Base-by-base conservation (phyloP, 2,888 invertebrate genomes). In the Drosophila picticornis region DNA sequence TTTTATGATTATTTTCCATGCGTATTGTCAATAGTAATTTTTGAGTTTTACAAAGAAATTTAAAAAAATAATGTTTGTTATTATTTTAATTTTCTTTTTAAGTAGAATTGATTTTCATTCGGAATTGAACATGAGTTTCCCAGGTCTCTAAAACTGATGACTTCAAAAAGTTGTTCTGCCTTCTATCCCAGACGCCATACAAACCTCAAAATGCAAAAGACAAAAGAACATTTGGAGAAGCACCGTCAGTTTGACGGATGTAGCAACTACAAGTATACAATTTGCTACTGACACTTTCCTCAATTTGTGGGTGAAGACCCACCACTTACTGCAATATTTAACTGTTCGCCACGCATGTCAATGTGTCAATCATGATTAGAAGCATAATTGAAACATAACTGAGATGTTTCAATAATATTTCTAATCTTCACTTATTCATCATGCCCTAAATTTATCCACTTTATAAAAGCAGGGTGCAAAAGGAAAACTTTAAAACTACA, bases 401-500 rank as follows among this genome's bases (percentile, higher is more conserved):
- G n/a, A 43, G 11, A 43, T 11, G 43, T 2, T 22, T 43, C 11
- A 43, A 43, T 11, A 22, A 22, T 22, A 5, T 22, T 27, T 11
- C 2, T 1, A 50, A 50, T 50, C 27, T 50, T 19, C 19, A 11
- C 50, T 19, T 19, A 50, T 50, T 19, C n/a, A 27, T 50, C 10
- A 19, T 46, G 7, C 48, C 4, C 48, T 1, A 27, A 9, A 50
- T 27, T 50, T 25, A 53, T 29, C 19, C 38, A 36, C 9, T 58
- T 22, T 31, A 48, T 5, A n/a, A 27, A 19, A 43, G 46, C 31
- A 48, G 43, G 43, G 16, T 58, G 59, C 34, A 32, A 61, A 56
- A 56, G 59, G 50, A 72, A 53, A 64, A 9, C n/a, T 31, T 46
- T 6, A 51, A 50, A 50, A 10, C 50, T n/a, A 7, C 16, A 4